phyloP scores from a whole-genome alignment of 2,113 vertebrate species.

The Strigops habroptila region DNA sequence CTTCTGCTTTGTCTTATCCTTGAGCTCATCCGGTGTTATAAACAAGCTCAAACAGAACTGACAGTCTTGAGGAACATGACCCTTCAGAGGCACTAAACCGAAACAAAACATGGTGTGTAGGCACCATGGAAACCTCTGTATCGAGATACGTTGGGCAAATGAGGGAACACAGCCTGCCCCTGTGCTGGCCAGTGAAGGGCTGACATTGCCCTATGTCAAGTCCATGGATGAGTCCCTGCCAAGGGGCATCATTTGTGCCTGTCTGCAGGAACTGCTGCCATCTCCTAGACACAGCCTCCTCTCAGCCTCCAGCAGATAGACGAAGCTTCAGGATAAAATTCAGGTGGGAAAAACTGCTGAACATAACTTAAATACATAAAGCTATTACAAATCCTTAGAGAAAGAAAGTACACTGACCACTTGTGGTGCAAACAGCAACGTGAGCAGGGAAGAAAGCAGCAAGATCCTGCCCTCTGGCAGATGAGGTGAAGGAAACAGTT shows the following conservation, averaged over 20 bases:
- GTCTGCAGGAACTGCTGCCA: background rate
- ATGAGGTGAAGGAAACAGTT: background rate
- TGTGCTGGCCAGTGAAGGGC: background rate
- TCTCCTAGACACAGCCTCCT: background rate
- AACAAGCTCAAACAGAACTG: background rate
- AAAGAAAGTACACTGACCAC: background rate
- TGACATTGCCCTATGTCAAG: background rate
- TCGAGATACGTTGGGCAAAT: rapidly evolving
- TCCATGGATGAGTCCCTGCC: background rate
- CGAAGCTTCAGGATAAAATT: background rate
- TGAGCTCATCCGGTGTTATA: background rate
- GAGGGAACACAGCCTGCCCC: rapidly evolving
- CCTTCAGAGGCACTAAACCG: background rate
- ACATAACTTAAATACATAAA: too few species aligned
- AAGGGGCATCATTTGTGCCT: rapidly evolving
- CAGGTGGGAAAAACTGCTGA: background rate
- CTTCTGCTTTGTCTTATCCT: background rate
- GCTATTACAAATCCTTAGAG: background rate
- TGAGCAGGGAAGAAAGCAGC: background rate
- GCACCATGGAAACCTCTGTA: background rate
- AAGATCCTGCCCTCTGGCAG: background rate
- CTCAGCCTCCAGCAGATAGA: background rate
- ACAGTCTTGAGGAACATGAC: background rate
- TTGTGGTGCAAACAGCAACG: background rate
- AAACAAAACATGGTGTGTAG: background rate